Evolutionary conservation across 64 coral and sea anemone species (phyloP), one percentile per base, ranked within the genome.

Genomic region (Astreopora myriophthalma): DNA sequence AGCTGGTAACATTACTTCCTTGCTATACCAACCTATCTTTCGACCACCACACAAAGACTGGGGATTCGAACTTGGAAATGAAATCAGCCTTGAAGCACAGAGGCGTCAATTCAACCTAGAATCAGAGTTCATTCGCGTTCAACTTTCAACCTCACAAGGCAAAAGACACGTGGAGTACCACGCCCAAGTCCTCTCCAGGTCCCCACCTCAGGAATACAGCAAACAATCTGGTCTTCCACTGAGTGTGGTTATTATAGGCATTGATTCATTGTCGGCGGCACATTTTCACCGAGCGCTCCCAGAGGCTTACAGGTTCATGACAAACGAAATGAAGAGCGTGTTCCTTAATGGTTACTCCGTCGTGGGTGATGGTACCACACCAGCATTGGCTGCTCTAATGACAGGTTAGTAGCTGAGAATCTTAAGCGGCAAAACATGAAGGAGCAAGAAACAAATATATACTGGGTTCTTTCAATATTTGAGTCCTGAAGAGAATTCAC

Each of bases 331-430:
- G 22, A 92, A 98, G 16, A 86, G 93, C 1, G 72, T 95, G 48
- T 89, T 95, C 28, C 88, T 98, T 46, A 85, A 95, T 86, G 96
- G 96, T 79, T 95, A 95, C 64, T 88, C 89, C 0, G 90, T 95
- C 5, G 96, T 98, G 5, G 96, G 96, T 1, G 96, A 98, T 40
- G 96, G 93, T 0, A 98, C 96, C 2, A 98, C 96, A 7, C 96
- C 96, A 3, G 93, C 93, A 2, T 73, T 98, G 11, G 86, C 89
- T 5, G 96, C 96, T 1, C 81, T 98, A 0, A 72, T 96, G 38
- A 93, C 94, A 63, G 94, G 94, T 93, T 65, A 73, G 85, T 39
- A n/a, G n/a, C n/a, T n/a, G 34, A 17, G 3, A 64, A 64, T 9
- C 61, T 20, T n/a, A n/a, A n/a, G n/a, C n/a, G n/a, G n/a, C n/a